A percentile compares a stretch with the other conserved stretches of the same genome.
These are phyloP conservation scores for Ochlodes sylvanus DNA, from an alignment of 2,888 invertebrate species.

Conservation along the genomic window DNA sequence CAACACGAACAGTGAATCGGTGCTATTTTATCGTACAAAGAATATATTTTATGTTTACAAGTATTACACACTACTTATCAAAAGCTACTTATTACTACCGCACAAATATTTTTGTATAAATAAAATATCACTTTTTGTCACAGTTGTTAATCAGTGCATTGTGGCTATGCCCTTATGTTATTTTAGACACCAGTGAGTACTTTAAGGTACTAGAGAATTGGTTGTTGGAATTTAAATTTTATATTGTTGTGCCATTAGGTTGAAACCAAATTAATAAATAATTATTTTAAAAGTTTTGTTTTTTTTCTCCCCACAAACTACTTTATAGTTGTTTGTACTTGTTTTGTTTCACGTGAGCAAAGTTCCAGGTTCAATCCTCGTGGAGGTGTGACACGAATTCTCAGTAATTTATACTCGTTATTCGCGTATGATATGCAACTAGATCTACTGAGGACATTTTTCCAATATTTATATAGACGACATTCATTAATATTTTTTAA, in stretches of 20 bases:
- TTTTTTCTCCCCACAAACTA: background rate
- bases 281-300: background rate
- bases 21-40: slow-evolving; percentile 21
- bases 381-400: no score
- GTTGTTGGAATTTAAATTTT: slow-evolving; percentile 1
- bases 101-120: background rate
- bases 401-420: no score
- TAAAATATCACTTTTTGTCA: background rate
- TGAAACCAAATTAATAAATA: slow-evolving; percentile 19
- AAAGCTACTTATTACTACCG: background rate
- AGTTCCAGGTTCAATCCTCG: no score
- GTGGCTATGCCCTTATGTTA: slow-evolving; percentile 2
- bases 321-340: no score
- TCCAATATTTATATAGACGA: no score
- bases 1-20: background rate
- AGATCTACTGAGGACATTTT: no score
- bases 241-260: slow-evolving; percentile 16
- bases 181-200: background rate
- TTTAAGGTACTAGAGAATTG: slow-evolving; percentile 1
- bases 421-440: no score
- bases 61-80: background rate
- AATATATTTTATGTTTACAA: background rate
- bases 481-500: no score
- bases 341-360: no score
- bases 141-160: background rate